Evolutionary conservation across 1,140 invertebrate genomes (phyloP), one percentile per base, ranked within the genome.

Genomic region (Trachelipus rathkii): DNA sequence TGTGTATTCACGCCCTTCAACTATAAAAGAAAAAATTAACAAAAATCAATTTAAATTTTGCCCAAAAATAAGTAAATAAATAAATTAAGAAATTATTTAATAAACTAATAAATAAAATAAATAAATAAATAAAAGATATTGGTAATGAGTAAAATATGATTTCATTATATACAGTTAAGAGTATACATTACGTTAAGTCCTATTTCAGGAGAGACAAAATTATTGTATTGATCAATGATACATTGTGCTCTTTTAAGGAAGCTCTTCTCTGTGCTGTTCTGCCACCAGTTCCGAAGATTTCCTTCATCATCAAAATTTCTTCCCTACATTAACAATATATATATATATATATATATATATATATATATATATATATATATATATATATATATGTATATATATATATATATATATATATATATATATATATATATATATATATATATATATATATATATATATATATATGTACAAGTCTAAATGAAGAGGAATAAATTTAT

Each of bases 1-100:
- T 95, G 85, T 0, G 93, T 95, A 44, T 89, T 86, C 75, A 90
- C 89, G 7, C 94, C 94, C 82, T 95, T 90, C 21, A 94, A 86
- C 89, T 93, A 82, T n/a, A 9, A 24, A n/a, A 67, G 33, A 45
- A 1, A 15, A 10, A 23, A 23, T 1, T 1, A 15, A 71, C 8
- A 23, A 23, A 15, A 50, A n/a, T 2, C 7, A 1, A n/a, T 33
- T 15, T 0, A 15, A n/a, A 3, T 71, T 66, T 71, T 33, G 33
- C 6, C n/a, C n/a, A n/a, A 33, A 33, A 33, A 33, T 33, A 33
- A 33, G 6, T 33, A 33, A 33, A 33, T 3, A 33, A 33, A 71
- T n/a, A 15, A 4, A 71, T n/a, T n/a, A n/a, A n/a, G n/a, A n/a
- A n/a, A n/a, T n/a, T n/a, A n/a, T n/a, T n/a, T n/a, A n/a, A n/a